Percentiles rank a stretch among this genome's conserved stretches.
Conservation (phyloP, 1,140 invertebrate genomes). For the Nasonia giraulti region DNA sequence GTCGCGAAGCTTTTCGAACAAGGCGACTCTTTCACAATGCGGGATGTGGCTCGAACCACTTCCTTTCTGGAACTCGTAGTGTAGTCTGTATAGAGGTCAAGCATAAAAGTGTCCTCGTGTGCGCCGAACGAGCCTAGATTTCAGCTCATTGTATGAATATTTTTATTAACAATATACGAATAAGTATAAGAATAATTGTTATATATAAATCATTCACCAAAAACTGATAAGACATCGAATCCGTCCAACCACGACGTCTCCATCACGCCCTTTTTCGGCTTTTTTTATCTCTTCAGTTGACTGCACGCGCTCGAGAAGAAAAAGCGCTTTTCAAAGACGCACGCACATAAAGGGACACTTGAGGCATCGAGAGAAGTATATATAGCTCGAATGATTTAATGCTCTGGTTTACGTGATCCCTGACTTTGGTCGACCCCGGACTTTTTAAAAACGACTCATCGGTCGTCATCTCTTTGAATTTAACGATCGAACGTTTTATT, state of each 20-base stretch:
- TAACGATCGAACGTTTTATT: neutral
- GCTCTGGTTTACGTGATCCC: constrained; percentile 62
- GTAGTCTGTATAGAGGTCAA: too few relatives aligned
- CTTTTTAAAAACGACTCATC: neutral
- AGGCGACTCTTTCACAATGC: too few relatives aligned
- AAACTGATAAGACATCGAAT: neutral
- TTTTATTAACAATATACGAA: too few relatives aligned
- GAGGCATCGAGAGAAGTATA: constrained; percentile 43
- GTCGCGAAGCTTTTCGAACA: too few relatives aligned
- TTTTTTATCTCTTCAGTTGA: neutral
- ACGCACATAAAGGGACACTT: constrained; percentile 43
- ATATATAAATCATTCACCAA: neutral
- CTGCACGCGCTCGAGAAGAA: neutral
- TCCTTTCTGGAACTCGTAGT: too few relatives aligned
- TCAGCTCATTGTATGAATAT: too few relatives aligned
- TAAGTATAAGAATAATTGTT: too few relatives aligned
- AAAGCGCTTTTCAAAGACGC: neutral
- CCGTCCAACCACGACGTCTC: neutral
- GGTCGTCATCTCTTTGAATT: too few relatives aligned
- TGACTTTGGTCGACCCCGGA: constrained; percentile 60
- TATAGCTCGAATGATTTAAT: constrained; percentile 58
- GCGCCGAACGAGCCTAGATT: too few relatives aligned
- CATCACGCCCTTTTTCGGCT: neutral
- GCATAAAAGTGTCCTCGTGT: too few relatives aligned
- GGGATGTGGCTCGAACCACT: too few relatives aligned